phyloP scores from a whole-genome alignment of 2,888 invertebrate genomes.

The Coleophora deauratella region DNA sequence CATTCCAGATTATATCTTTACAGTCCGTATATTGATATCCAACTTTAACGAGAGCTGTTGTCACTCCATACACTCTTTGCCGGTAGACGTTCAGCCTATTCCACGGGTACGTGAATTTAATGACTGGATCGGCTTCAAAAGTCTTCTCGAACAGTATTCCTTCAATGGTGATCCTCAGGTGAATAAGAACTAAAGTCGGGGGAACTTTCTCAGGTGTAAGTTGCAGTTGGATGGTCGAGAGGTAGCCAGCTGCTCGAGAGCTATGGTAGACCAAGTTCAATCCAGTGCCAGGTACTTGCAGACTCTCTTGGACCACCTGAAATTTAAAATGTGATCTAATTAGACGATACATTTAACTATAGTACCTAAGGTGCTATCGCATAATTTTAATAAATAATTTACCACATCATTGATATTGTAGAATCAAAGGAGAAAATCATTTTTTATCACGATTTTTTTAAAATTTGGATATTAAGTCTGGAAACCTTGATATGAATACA shows the following conservation, averaged over 20 bases:
- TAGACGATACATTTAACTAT: no score
- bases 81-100: constrained; percentile 96
- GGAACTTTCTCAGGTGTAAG: constrained; percentile 91
- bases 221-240: constrained; percentile 93
- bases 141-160: constrained; percentile 94
- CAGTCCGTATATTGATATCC: constrained; percentile 97
- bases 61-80: constrained; percentile 97
- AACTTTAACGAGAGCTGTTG: constrained; percentile 94
- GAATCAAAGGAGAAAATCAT: no score
- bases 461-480: no score
- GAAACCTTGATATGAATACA: no score
- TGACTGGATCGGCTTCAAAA: constrained; percentile 96
- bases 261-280: constrained; percentile 98
- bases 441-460: no score
- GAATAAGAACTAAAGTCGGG: constrained; percentile 86
- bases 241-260: constrained; percentile 93
- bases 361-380: no score
- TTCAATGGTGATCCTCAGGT: constrained; percentile 93
- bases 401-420: no score
- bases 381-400: no score
- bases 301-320: constrained; percentile 93
- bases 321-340: no score
- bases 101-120: constrained; percentile 98
- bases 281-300: constrained; percentile 95
- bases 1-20: constrained; percentile 95